Percentiles rank a stretch among this genome's conserved stretches.
phyloP scores from a whole-genome alignment of 2,888 invertebrate genomes.

The Stenolophus ochropezus region DNA sequence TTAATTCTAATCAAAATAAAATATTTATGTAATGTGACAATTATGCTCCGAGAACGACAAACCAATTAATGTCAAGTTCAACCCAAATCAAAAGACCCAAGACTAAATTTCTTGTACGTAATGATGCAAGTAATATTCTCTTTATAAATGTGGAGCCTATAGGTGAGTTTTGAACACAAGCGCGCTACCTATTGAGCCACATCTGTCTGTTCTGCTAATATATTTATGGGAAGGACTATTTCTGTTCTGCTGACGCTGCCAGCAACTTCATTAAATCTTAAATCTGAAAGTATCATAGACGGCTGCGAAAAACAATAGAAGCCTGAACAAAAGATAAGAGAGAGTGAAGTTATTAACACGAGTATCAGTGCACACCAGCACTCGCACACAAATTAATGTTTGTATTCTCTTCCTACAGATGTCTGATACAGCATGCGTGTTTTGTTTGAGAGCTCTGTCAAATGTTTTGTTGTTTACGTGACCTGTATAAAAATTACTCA shows the following conservation, averaged over 20 bases:
- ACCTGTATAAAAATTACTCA: neutral
- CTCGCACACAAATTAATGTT: neutral
- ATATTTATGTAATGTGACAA: no score
- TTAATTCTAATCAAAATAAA: no score
- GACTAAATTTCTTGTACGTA: no score
- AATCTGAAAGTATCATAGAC: neutral
- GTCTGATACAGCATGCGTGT: constrained; percentile 1
- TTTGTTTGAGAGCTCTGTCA: constrained; percentile 5
- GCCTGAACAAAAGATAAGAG: neutral
- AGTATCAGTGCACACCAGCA: neutral
- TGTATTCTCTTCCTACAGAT: neutral
- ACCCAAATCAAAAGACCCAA: no score
- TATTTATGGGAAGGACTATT: no score
- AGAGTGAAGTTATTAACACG: constrained; percentile 2
- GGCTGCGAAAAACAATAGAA: neutral
- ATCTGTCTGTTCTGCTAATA: no score
- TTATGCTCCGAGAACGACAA: no score
- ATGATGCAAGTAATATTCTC: no score
- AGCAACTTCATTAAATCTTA: neutral
- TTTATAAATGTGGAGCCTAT: no score
- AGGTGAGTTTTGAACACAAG: no score
- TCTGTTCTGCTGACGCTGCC: neutral
- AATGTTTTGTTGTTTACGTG: neutral
- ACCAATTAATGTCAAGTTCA: no score
- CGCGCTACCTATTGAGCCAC: no score